These are phyloP conservation scores for Drosophila tropicalis DNA, from an alignment of 1,140 invertebrate genomes.

Conservation along the genomic window DNA sequence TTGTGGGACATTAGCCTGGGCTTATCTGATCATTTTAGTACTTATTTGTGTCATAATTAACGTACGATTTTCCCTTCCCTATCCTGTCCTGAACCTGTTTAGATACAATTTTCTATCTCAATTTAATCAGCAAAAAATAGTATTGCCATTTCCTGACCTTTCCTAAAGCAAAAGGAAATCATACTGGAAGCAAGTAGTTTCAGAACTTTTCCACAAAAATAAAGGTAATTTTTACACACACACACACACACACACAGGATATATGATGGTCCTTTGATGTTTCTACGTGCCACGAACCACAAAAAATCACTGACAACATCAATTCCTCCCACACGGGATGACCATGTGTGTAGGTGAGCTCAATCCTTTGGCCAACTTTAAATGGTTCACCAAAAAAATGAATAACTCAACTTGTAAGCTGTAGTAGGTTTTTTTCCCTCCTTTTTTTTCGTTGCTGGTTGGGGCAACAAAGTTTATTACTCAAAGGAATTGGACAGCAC, in stretches of 20 bases:
- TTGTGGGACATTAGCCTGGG: conserved; percentile 16
- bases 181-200: background rate
- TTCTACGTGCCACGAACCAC: conserved; percentile 30
- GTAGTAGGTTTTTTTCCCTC: conserved; percentile 27
- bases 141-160: background rate
- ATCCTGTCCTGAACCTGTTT: too few relatives aligned
- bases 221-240: background rate
- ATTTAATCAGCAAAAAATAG: conserved; percentile 2
- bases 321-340: background rate
- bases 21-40: conserved; percentile 57
- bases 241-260: background rate
- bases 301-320: conserved; percentile 21
- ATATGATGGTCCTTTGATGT: conserved; percentile 15
- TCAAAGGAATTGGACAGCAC: conserved; percentile 67
- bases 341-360: conserved; percentile 2
- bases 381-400: conserved; percentile 46
- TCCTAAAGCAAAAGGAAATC: background rate
- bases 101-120: too few relatives aligned
- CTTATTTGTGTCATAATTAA: conserved; percentile 10
- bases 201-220: background rate
- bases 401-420: conserved; percentile 51
- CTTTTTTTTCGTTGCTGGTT: too few relatives aligned
- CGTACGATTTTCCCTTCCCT: background rate
- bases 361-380: conserved; percentile 42
- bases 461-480: conserved; percentile 66